Conservation (phyloP, 2,113 vertebrate species). For the Melanocharis versteri region DNA sequence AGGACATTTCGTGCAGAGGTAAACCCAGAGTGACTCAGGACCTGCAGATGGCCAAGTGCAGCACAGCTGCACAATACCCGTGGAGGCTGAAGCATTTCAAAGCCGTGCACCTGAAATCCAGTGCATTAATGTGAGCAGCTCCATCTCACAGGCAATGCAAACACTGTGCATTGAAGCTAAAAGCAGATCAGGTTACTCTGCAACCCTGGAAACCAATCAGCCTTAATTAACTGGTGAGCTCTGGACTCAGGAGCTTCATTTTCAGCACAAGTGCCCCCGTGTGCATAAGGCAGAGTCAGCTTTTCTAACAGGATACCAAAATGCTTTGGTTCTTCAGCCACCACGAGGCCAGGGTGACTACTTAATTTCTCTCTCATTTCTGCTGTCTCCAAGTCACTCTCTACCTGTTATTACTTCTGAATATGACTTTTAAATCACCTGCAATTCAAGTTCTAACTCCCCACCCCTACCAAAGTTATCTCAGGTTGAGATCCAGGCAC, state of each 20-base stretch:
- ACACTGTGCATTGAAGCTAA: fast-evolving
- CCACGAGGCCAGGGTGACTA: background rate
- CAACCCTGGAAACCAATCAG: background rate
- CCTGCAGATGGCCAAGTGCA: background rate
- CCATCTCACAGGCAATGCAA: background rate
- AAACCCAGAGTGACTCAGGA: background rate
- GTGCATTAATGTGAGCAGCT: background rate
- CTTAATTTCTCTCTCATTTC: background rate
- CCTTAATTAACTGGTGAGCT: background rate
- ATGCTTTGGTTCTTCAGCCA: background rate
- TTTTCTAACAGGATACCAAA: background rate
- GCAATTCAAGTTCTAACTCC: background rate
- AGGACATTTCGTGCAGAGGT: background rate
- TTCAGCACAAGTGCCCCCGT: background rate
- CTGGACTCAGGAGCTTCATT: background rate
- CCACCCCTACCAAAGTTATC: background rate
- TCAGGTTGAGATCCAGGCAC: background rate
- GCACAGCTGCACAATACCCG: background rate
- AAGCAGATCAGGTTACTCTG: background rate
- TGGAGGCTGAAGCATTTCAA: background rate
- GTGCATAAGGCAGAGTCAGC: background rate
- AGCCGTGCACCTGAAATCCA: background rate
- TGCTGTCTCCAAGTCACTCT: background rate
- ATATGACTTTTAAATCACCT: background rate
- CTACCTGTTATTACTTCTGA: background rate